phyloP scores from a whole-genome alignment of 2,797 vertebrate species.

The Discoglossus pictus region DNA sequence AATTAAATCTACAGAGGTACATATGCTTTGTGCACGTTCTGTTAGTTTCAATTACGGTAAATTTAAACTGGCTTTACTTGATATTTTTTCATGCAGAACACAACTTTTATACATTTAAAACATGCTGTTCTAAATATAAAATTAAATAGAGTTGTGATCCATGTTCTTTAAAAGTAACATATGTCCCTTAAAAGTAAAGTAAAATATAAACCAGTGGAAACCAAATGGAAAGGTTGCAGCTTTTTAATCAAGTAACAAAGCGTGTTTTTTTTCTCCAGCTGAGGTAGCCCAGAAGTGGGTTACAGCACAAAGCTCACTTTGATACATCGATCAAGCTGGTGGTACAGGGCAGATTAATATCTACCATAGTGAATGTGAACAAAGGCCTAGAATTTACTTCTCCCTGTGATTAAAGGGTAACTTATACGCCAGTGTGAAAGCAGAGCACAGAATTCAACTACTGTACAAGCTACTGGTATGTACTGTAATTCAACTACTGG shows the following conservation, averaged over 20 bases:
- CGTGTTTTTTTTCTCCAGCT: slow-evolving; percentile 11
- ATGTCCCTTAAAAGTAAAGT: not conserved
- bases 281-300: slow-evolving; percentile 11
- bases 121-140: too few species aligned
- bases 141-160: too few species aligned
- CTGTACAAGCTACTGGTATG: slow-evolving; percentile 14
- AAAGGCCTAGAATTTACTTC: slow-evolving; percentile 20
- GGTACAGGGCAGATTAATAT: slow-evolving; percentile 46
- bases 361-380: slow-evolving; percentile 30
- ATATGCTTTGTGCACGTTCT: too few species aligned
- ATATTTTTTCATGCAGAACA: too few species aligned
- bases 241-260: slow-evolving; percentile 16
- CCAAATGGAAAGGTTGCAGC: not conserved
- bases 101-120: too few species aligned
- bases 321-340: slow-evolving; percentile 15
- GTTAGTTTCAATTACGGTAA: too few species aligned
- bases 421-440: slow-evolving; percentile 29
- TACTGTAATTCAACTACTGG: not conserved
- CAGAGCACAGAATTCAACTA: slow-evolving; percentile 1
- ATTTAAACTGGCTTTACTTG: too few species aligned
- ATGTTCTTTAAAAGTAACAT: too few species aligned
- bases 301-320: slow-evolving; percentile 50
- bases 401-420: slow-evolving; percentile 32
- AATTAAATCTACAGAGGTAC: too few species aligned
- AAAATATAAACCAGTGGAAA: not conserved